Conservation (phyloP, 92 coral and sea anemone species). For the Epizoanthus scotinus region DNA sequence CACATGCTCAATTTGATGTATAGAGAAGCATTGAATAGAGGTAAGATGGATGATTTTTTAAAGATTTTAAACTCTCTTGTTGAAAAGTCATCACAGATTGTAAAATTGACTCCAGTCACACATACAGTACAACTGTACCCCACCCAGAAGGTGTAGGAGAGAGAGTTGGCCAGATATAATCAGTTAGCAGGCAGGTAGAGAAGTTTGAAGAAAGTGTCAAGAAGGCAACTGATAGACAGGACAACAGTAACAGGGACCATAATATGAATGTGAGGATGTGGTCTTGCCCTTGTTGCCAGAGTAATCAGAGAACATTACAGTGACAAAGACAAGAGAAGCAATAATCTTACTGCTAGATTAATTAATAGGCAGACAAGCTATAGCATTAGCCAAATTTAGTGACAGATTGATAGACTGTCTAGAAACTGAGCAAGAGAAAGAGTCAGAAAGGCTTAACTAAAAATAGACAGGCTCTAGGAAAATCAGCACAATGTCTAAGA, state of each 20-base stretch:
- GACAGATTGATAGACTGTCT: slow-evolving; percentile 58
- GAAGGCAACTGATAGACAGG: slow-evolving; percentile 3
- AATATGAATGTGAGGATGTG: slow-evolving; percentile 59
- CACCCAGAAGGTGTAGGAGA: slow-evolving; percentile 26
- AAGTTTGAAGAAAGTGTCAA: slow-evolving; percentile 11
- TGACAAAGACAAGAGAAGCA: slow-evolving; percentile 56
- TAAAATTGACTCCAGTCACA: not conserved
- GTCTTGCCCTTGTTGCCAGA: slow-evolving; percentile 48
- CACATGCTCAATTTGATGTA: slow-evolving; percentile 51
- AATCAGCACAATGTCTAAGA: slow-evolving; percentile 43
- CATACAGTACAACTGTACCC: not conserved
- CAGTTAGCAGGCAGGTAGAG: slow-evolving; percentile 1
- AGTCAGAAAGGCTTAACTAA: slow-evolving; percentile 52
- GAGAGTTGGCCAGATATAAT: not conserved
- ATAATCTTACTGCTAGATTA: slow-evolving; percentile 50
- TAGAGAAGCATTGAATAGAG: slow-evolving; percentile 30
- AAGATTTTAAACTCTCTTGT: not conserved
- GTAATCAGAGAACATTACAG: slow-evolving; percentile 51
- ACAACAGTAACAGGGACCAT: slow-evolving; percentile 6
- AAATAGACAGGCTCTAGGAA: slow-evolving; percentile 58
- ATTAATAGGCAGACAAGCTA: slow-evolving; percentile 64
- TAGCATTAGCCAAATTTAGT: slow-evolving; percentile 57
- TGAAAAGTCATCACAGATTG: not conserved
- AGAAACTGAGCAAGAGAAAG: slow-evolving; percentile 40
- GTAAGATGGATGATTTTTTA: not conserved